Evolutionary conservation across 2,888 invertebrate genomes (phyloP), one percentile per base, ranked within the genome.

Genomic region (Mechanitis messenoides): DNA sequence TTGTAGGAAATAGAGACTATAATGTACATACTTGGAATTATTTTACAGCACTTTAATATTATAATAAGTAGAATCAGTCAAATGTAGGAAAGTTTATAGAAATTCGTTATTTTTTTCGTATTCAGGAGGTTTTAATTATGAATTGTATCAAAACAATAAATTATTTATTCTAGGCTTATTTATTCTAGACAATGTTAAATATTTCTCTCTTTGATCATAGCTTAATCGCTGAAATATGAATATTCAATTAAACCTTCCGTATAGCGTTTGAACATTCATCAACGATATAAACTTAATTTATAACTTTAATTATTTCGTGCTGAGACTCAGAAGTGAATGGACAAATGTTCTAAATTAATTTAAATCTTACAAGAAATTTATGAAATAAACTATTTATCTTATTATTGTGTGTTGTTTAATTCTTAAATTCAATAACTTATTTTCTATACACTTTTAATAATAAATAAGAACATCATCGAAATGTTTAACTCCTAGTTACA

Each of bases 111-210:
- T 50, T 1, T 31, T 50, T 50, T 11, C 50, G 28, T 31, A 28
- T 50, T 31, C 11, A 31, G 31, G 31, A 31, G 50, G 31, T 9
- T 3, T 50, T 31, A 12, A 31, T 50, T 50, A 50, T 31, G 50
- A 50, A 31, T 6, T 50, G 31, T 50, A 31, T 50, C 31, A 50
- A 50, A 50, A 50, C 31, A 50, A 50, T 50, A 11, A 50, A 50
- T 20, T 20, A 20, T 20, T 20, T 20, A 20, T 20, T 20, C 20
- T 20, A 50, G 31, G 31, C 50, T 50, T 50, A 50, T 50, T 42
- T 50, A 50, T 50, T 50, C 50, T 50, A 31, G 50, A 31, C 50
- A 50, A 50, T 50, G 42, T 50, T 50, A 31, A 50, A 50, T 31
- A 50, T 31, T 50, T 50, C 50, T 31, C 50, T 9, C 50, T 50